Conservation (phyloP, 2,797 vertebrate species). For the Cuniculus paca region DNA sequence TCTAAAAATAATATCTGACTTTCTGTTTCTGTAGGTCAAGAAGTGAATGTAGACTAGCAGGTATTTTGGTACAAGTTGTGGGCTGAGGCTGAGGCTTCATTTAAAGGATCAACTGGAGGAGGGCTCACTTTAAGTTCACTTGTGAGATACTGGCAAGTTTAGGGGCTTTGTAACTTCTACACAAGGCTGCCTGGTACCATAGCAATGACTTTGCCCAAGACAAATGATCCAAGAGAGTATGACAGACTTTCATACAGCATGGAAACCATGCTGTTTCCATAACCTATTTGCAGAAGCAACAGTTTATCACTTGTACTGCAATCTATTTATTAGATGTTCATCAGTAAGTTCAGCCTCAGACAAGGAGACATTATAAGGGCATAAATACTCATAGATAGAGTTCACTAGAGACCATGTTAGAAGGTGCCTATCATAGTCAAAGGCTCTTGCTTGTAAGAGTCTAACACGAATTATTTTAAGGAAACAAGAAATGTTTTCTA, state of each 20-base stretch:
- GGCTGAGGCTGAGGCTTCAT: neutral
- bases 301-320: neutral
- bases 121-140: neutral
- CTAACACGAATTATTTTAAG: conserved; percentile 5
- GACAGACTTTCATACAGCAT: neutral
- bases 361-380: neutral
- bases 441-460: neutral
- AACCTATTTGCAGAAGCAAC: neutral
- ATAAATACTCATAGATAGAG: neutral
- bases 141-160: neutral
- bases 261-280: neutral
- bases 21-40: neutral
- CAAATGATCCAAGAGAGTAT: neutral
- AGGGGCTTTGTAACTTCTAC: neutral
- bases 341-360: neutral
- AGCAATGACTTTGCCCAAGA: neutral
- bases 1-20: neutral
- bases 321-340: neutral
- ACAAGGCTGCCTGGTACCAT: neutral
- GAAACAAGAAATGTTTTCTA: neutral
- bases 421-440: neutral
- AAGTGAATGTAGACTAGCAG: neutral
- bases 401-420: neutral
- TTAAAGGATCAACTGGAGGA: neutral
- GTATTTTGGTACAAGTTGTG: neutral